Conservation (phyloP, 2,797 vertebrate genomes). For the Rhyacichthys aspro region DNA sequence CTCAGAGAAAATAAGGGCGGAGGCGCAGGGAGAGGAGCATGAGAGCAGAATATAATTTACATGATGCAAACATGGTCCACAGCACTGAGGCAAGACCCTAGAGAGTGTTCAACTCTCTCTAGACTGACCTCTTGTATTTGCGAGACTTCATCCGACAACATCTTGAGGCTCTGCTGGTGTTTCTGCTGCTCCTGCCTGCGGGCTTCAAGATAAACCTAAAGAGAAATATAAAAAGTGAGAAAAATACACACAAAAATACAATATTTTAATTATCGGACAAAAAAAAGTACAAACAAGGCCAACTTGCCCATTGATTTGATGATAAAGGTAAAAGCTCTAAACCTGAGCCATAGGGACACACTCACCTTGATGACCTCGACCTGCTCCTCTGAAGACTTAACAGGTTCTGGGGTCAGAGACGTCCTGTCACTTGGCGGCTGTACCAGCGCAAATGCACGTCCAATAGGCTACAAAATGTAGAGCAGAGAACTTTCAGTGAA, state of each 20-base stretch:
- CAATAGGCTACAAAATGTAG: conserved; percentile 80
- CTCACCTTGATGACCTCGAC: conserved; percentile 94
- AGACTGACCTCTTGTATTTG: conserved; percentile 90
- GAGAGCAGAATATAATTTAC: conserved; percentile 17
- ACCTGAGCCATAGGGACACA: neutral
- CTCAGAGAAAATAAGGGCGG: neutral
- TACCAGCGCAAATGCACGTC: conserved; percentile 87
- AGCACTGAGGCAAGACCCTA: neutral
- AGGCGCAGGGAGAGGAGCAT: neutral
- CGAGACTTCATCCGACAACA: conserved; percentile 89
- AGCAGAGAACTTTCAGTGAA: conserved; percentile 15
- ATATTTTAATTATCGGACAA: neutral
- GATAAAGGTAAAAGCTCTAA: neutral
- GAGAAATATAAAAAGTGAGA: neutral
- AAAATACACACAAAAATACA: neutral
- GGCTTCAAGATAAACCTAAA: conserved; percentile 90
- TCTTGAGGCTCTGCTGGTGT: conserved; percentile 85
- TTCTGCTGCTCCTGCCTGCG: conserved; percentile 80
- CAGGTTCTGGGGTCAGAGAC: conserved; percentile 79
- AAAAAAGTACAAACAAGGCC: no score
- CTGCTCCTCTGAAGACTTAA: conserved; percentile 86
- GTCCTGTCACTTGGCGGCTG: conserved; percentile 72
- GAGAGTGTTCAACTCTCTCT: neutral
- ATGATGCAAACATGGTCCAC: conserved; percentile 6
- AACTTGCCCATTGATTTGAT: no score